Base-by-base conservation (phyloP, 2,888 invertebrate species). In the Parapristionchus giblindavisi region DNA sequence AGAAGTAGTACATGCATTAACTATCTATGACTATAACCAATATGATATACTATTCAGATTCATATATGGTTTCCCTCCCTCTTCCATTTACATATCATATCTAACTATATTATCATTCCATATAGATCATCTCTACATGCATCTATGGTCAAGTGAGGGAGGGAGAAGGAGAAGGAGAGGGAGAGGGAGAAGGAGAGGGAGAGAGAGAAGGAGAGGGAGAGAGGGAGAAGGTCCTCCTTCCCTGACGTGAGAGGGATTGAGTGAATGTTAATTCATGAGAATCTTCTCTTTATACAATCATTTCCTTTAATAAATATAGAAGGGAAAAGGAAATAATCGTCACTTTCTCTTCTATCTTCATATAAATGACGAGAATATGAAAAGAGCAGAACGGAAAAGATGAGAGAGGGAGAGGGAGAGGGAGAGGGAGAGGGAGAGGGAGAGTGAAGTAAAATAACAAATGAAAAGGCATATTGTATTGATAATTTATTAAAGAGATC, bases 101-200 rank as follows among this genome's bases (percentile, higher is more conserved):
- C n/a, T n/a, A n/a, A n/a, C n/a, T n/a, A n/a, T n/a, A n/a, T n/a
- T n/a, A n/a, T n/a, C n/a, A n/a, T n/a, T n/a, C n/a, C n/a, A n/a
- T n/a, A n/a, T n/a, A n/a, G n/a, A n/a, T n/a, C n/a, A n/a, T n/a
- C n/a, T n/a, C n/a, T n/a, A 27, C 32, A 32, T 29, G 2, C 56
- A 27, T 6, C 4, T n/a, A 38, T 36, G 38, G 14, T 61, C 36
- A 38, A 61, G 38, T 38, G 24, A 61, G 38, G 38, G 40, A 61
- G 17, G 34, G 60, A 60, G 60, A 60, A 36, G 34, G 43, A 34
- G 32, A n/a, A 36, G 21, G 61, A 61, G 43, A 43, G 27, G 43
- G 43, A 29, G 43, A 43, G n/a, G 32, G 43, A 24, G 36, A 32
- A 43, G 48, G 65, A 27, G 51, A 66, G 32, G n/a, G 11, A 21